Evolutionary conservation across 2,113 vertebrate species (phyloP).

Genomic region (Muntiacus reevesi): DNA sequence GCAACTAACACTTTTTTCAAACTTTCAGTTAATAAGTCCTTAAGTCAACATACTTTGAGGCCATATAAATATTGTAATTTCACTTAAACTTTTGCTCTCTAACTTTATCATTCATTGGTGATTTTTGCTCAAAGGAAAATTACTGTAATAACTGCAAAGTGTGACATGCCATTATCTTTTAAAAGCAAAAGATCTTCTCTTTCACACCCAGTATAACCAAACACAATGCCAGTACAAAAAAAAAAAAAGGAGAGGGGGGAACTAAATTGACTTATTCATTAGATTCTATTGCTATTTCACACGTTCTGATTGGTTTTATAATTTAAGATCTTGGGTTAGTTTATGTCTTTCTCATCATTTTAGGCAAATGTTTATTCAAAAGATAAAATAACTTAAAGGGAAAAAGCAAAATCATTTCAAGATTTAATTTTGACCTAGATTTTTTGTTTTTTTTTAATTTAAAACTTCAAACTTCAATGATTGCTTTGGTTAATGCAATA

Average conservation of each 20-base stretch:
- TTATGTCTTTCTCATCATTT: neutral
- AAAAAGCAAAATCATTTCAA: neutral
- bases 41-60: neutral
- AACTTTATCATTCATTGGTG: neutral
- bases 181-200: neutral
- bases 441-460: neutral
- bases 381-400: neutral
- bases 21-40: neutral
- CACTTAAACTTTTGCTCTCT: neutral
- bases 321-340: neutral
- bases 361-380: neutral
- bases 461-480: neutral
- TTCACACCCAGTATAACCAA: neutral
- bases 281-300: neutral
- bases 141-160: neutral
- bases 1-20: neutral
- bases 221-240: neutral
- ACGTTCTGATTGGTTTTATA: neutral
- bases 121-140: neutral
- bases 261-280: neutral
- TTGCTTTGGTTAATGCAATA: neutral
- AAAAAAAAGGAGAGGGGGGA: neutral
- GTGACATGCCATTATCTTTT: neutral
- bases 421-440: neutral
- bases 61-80: neutral